Evolutionary conservation across 2,888 invertebrate genomes (phyloP).

Genomic region (Erannis defoliaria): DNA sequence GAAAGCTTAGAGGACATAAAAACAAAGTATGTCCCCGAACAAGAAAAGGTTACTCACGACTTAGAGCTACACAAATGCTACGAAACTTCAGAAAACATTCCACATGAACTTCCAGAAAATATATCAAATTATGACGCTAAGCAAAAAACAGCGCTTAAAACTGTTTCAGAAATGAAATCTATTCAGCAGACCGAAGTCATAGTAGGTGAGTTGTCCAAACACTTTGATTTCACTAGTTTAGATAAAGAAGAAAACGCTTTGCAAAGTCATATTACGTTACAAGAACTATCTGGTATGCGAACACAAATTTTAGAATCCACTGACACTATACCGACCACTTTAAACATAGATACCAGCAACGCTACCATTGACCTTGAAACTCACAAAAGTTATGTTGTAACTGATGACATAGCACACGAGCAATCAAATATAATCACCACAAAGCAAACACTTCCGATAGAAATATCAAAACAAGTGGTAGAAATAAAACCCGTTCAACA

Average conservation of each 20-base stretch:
- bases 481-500: constrained; percentile 66
- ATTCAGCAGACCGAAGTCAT: constrained; percentile 63
- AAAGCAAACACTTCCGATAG: constrained; percentile 68
- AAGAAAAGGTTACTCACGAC: constrained; percentile 51
- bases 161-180: constrained; percentile 60
- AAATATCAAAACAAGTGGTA: constrained; percentile 66
- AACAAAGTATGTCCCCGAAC: constrained; percentile 48
- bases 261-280: constrained; percentile 56
- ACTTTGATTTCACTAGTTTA: constrained; percentile 43
- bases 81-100: constrained; percentile 60
- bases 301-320: constrained; percentile 64
- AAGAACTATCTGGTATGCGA: constrained; percentile 58
- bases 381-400: constrained; percentile 61
- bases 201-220: constrained; percentile 54
- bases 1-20: constrained; percentile 57
- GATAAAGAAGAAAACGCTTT: constrained; percentile 59
- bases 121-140: constrained; percentile 40
- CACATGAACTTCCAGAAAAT: constrained; percentile 56
- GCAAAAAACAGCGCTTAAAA: constrained; percentile 51
- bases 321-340: constrained; percentile 48
- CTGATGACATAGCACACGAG: constrained; percentile 72
- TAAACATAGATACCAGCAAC: constrained; percentile 53
- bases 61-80: constrained; percentile 66
- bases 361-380: constrained; percentile 63
- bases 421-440: constrained; percentile 71